Base-by-base conservation (phyloP, 1,140 invertebrate species). In the Frieseomelitta varia region DNA sequence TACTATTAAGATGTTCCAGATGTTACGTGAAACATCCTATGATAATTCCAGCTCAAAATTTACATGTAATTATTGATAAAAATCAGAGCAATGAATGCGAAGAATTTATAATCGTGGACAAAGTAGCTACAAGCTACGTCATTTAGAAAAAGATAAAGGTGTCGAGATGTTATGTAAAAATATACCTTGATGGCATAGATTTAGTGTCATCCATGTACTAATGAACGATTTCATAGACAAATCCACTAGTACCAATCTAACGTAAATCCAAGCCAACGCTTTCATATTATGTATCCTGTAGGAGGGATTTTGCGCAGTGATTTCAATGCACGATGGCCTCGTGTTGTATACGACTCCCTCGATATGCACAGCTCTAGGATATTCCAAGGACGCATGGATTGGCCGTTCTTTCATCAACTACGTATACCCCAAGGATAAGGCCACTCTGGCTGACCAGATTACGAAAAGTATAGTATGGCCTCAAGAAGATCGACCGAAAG, bases 351-450 rank as follows among this genome's bases (percentile, higher is more conserved):
- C 97, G 51, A 97, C 97, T 6, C 92, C 96, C 17, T 96, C 96
- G 53, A 95, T 98, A 55, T 96, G 96, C 0, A 94, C 96, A 10
- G 95, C 96, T n/a, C 94, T 98, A 39, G 97, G 97, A 24, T 98
- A 97, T 91, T 96, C 97, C 0, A 97, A 97, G 87, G 97, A 98
- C 79, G 97, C 97, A 95, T 97, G 97, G 97, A 94, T 97, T n/a
- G 97, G 97, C 11, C 95, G 97, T 69, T 97, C 97, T 6, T 98
- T 99, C 89, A 97, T 98, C 76, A 97, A 98, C 90, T 98, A 98
- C 90, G 95, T 98, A 1, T 97, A 98, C 94, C 96, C 97, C 0
- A 97, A 97, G 93, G 98, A 98, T 91, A 95, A 96, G 47, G 93
- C 94, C 19, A 95, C 96, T 19, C 96, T 97, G 81, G 95, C 96